phyloP scores from a whole-genome alignment of 2,797 vertebrate species.

The Cetoscarus ocellatus region DNA sequence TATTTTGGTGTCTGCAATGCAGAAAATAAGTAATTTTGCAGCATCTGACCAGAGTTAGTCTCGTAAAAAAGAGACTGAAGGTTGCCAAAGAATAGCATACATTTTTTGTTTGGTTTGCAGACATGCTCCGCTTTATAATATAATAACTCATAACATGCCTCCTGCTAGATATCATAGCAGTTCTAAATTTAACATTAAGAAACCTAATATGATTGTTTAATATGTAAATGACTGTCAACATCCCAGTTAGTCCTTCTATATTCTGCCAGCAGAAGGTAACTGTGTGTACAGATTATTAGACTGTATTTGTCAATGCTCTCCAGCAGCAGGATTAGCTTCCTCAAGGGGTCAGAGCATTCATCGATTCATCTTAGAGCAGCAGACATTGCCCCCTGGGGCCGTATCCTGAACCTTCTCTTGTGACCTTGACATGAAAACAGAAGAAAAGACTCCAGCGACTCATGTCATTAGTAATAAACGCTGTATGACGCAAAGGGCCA shows the following conservation, averaged over 20 bases:
- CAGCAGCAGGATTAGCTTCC: conserved; percentile 63
- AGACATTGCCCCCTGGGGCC: conserved; percentile 21
- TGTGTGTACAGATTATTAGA: conserved; percentile 61
- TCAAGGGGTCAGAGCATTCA: conserved; percentile 44
- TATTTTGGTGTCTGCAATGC: no score
- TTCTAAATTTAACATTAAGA: no score
- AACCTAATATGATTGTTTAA: neutral
- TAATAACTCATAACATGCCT: no score
- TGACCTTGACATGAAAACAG: conserved; percentile 58
- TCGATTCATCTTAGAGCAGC: conserved; percentile 63
- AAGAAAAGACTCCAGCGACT: conserved; percentile 42
- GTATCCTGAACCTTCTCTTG: conserved; percentile 21
- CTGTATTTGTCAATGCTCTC: conserved; percentile 35
- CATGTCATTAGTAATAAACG: conserved; percentile 16
- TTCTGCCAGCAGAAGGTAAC: conserved; percentile 12
- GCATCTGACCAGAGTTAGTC: no score
- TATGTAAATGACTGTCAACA: neutral
- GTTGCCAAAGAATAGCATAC: no score
- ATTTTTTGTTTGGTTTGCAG: no score
- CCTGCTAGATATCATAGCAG: no score
- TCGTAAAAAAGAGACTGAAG: no score
- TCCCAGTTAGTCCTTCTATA: conserved; percentile 12
- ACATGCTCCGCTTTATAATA: no score
- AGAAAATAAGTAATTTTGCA: no score
- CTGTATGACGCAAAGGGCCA: conserved; percentile 12